phyloP scores from a whole-genome alignment of 1,140 invertebrate genomes.

The Heterodera schachtii region DNA sequence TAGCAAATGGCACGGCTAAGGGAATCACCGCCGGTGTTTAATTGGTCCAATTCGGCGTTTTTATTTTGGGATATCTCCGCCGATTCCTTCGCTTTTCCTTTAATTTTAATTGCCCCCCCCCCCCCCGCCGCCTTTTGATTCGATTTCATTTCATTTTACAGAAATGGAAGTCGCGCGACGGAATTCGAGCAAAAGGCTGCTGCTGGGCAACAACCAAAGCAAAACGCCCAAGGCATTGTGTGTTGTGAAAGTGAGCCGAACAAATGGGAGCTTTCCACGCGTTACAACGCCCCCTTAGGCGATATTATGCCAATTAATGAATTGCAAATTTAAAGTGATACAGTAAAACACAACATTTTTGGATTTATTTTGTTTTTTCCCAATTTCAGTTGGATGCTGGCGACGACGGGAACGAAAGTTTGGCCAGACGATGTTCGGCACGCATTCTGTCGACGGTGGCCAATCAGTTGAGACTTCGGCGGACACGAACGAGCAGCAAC shows the following conservation, averaged over 20 bases:
- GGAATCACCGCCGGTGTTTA: no score
- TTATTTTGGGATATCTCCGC: no score
- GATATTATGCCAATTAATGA: no score
- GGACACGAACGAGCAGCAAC: slow-evolving; percentile 18
- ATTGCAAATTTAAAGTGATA: background rate
- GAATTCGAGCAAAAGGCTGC: background rate
- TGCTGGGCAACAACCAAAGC: background rate
- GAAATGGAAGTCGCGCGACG: slow-evolving; percentile 12
- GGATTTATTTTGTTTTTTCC: background rate
- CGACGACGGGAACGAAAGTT: slow-evolving; percentile 1
- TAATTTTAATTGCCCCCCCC: background rate
- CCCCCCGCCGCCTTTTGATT: no score
- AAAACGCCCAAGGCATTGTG: background rate
- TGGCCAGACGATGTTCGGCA: slow-evolving; percentile 17
- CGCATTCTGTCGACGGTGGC: slow-evolving; percentile 15
- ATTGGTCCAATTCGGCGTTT: no score
- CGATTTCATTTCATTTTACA: background rate
- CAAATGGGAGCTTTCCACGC: no score
- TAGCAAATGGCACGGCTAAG: no score
- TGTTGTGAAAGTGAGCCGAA: background rate
- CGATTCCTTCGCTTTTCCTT: no score
- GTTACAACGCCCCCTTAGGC: no score
- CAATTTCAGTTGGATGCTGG: slow-evolving; percentile 18
- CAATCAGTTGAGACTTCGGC: slow-evolving; percentile 19
- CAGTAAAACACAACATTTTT: background rate